Conservation (phyloP, 92 coral and sea anemone species). For the Epizoanthus ramosus region DNA sequence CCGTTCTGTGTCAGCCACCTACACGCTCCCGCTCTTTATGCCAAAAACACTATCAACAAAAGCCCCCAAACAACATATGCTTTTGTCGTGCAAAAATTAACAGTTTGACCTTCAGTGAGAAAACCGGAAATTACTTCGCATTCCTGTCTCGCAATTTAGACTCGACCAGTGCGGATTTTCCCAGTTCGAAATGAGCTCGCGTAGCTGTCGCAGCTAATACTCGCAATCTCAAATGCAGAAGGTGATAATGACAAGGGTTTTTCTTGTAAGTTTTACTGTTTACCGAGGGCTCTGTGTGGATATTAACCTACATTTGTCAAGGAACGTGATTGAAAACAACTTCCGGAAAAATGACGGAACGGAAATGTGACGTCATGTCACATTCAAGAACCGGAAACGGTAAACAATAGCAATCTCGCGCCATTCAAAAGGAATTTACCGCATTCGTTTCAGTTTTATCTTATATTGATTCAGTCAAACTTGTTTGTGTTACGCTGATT, state of each 20-base stretch:
- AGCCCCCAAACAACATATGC: conserved; percentile 30
- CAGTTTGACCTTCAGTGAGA: conserved; percentile 27
- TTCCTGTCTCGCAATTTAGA: conserved; percentile 12
- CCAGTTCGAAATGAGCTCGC: background rate
- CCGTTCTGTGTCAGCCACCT: conserved; percentile 24
- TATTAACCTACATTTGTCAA: conserved; percentile 1
- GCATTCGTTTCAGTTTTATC: background rate
- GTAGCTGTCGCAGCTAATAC: background rate
- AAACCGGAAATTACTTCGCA: conserved; percentile 34
- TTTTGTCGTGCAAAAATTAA: conserved; percentile 33
- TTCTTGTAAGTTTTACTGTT: conserved; percentile 21
- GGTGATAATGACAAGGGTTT: background rate
- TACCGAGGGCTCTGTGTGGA: conserved; percentile 34
- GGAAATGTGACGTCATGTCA: conserved; percentile 43
- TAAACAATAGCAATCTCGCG: conserved; percentile 47
- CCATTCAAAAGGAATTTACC: conserved; percentile 38
- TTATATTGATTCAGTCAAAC: background rate
- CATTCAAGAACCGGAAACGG: conserved; percentile 38
- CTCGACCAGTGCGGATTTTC: background rate
- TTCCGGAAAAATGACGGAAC: conserved; percentile 44
- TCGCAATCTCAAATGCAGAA: conserved; percentile 13
- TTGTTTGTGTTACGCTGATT: background rate
- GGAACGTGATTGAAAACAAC: conserved; percentile 37
- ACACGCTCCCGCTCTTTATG: conserved; percentile 17
- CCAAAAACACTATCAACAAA: conserved; percentile 23